Evolutionary conservation across 2,797 vertebrate species (phyloP), one percentile per base, ranked within the genome.

Genomic region (Chlorospingus flavigularis): DNA sequence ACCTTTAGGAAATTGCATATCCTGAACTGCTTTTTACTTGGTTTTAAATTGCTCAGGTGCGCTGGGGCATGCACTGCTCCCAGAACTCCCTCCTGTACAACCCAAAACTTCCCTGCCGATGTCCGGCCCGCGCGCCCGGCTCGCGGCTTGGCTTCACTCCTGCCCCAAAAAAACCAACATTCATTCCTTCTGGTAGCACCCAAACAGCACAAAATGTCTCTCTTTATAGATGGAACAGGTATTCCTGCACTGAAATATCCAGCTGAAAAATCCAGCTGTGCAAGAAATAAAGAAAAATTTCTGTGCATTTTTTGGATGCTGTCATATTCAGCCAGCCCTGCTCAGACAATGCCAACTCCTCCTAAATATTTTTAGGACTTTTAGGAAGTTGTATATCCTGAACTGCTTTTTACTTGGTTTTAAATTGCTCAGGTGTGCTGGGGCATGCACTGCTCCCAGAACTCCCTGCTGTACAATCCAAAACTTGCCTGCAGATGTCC

Each of bases 371-470:
- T 43, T 18, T 43, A 43, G 6, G 45, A 48, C 12, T 77, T 67
- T 12, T 1, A 57, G 17, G 7, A 48, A 78, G 26, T 31, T 45
- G 0, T 7, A 48, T 5, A 21, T 50, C 77, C 62, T 43, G 12
- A 90, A 50, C 18, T 6, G 47, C n/a, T n/a, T 76, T 72, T 15
- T 42, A 25, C 13, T 35, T 42, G 63, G 51, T 54, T 63, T 23
- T n/a, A 80, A 80, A 89, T 5, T 55, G 54, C 6, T 45, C 2
- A 45, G n/a, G n/a, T n/a, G 92, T 99, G 99, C 26, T 99, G 98
- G 3, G 98, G 98, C 99, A 99, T 99, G 92, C 98, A 99, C 37
- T 98, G 98, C 87, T 99, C 98, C 99, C 99, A 99, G 97, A 99
- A 99, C 39, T 99, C 98, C 82, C 98, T 97, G 96, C 91, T 99